Percentiles rank a stretch among this genome's conserved stretches.
Conservation (phyloP, 2,888 invertebrate species). For the Lamellibrachia columna region DNA sequence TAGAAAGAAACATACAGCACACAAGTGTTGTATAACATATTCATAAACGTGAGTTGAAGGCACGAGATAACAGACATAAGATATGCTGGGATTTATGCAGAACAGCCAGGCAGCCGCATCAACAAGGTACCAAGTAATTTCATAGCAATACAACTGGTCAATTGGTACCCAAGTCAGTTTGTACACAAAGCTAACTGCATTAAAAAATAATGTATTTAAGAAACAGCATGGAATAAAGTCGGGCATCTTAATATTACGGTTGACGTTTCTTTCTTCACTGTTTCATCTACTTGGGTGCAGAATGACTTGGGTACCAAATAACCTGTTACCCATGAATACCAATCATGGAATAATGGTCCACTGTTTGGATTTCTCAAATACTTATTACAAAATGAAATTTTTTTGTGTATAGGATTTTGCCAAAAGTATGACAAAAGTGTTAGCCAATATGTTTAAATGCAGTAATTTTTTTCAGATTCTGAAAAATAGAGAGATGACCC, state of each 20-base stretch:
- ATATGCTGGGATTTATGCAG: neutral
- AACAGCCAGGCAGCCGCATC: neutral
- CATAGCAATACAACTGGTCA: neutral
- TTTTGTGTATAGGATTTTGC: neutral
- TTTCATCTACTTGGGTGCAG: neutral
- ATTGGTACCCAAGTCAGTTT: neutral
- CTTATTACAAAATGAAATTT: neutral
- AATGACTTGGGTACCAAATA: neutral
- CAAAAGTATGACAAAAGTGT: neutral
- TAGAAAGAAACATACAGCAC: neutral
- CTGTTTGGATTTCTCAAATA: neutral
- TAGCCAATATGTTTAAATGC: neutral
- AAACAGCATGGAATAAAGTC: neutral
- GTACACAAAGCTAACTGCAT: neutral
- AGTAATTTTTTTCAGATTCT: neutral
- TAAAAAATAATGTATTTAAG: neutral
- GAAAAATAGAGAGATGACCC: neutral
- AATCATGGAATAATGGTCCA: conserved; percentile 9
- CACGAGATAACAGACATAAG: neutral
- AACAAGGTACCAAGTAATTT: neutral
- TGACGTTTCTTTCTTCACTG: neutral
- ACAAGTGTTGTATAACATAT: neutral
- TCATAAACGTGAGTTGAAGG: neutral
- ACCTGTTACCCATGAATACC: neutral
- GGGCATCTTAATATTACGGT: neutral